These are phyloP conservation scores for Oryctolagus cuniculus DNA, from an alignment of 2,113 vertebrate genomes.

Conservation along the genomic window DNA sequence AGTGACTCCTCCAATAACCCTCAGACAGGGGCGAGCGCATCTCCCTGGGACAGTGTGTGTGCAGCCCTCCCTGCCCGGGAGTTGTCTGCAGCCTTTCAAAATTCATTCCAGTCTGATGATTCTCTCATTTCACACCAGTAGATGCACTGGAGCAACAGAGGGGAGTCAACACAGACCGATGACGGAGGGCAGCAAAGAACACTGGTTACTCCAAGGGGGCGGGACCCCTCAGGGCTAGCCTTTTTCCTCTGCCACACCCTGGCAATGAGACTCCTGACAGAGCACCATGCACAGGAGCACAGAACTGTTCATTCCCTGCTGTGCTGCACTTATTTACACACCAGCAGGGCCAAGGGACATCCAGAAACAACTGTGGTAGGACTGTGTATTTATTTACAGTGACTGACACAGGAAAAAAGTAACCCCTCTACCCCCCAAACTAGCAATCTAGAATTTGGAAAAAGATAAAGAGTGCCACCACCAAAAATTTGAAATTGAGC, in stretches of 20 bases:
- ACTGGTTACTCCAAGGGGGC: background rate
- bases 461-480: slow-evolving; percentile 61
- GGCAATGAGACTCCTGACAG: background rate
- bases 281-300: background rate
- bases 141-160: background rate
- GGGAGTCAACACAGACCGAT: background rate
- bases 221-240: background rate
- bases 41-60: background rate
- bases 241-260: background rate
- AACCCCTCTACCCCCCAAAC: background rate
- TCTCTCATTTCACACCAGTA: slow-evolving; percentile 45
- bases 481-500: slow-evolving; percentile 23
- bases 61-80: slow-evolving; percentile 8
- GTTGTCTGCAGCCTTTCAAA: background rate
- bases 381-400: slow-evolving; percentile 17
- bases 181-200: background rate
- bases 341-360: background rate
- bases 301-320: background rate
- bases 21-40: background rate
- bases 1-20: background rate
- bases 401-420: background rate
- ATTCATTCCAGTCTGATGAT: slow-evolving; percentile 62
- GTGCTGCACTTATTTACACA: background rate
- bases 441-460: background rate
- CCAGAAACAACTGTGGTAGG: background rate